These are phyloP conservation scores for Acanthisitta chloris DNA, from an alignment of 2,113 vertebrate species.

Conservation along the genomic window DNA sequence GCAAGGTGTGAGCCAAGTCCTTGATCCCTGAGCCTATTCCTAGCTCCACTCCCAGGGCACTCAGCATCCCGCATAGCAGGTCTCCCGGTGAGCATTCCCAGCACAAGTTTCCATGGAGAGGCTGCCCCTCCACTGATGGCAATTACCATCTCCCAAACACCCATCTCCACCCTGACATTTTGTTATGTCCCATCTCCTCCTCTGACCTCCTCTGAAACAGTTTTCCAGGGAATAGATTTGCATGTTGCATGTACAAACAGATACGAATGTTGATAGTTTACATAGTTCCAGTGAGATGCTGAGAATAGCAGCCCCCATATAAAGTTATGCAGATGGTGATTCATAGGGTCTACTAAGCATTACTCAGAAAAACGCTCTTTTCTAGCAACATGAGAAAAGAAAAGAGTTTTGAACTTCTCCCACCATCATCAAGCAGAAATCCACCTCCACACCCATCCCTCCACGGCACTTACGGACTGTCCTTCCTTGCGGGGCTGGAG, in stretches of 20 bases:
- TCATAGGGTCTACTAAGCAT: conserved; percentile 29
- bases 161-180: neutral
- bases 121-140: neutral
- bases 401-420: conserved; percentile 37
- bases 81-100: neutral
- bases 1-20: neutral
- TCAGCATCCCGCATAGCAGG: neutral
- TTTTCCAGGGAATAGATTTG: neutral
- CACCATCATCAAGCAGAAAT: neutral
- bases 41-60: fast-evolving
- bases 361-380: conserved; percentile 43
- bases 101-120: neutral
- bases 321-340: conserved; percentile 63
- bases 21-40: neutral
- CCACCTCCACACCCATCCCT: conserved; percentile 2
- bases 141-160: neutral
- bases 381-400: neutral
- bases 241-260: neutral
- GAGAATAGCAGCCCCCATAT: conserved; percentile 60
- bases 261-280: neutral
- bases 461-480: neutral
- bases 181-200: neutral
- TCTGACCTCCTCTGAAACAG: neutral
- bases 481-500: neutral
- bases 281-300: neutral